Evolutionary conservation across 2,888 invertebrate genomes (phyloP).

Genomic region (Oligia fasciuncula): DNA sequence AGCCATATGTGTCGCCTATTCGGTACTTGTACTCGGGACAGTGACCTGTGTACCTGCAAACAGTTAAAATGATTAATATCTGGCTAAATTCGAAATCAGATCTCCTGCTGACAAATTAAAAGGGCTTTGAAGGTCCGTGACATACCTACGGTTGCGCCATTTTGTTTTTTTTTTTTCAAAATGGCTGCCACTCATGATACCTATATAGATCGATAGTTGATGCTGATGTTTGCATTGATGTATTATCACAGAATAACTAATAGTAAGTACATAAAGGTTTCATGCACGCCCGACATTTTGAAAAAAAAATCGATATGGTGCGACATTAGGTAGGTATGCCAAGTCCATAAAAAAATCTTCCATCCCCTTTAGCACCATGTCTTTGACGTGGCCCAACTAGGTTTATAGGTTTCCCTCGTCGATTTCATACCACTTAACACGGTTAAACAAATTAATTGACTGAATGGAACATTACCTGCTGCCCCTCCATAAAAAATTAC

Average conservation of each 20-base stretch:
- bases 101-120: not conserved
- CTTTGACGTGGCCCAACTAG: slow-evolving; percentile 25
- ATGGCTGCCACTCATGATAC: not conserved
- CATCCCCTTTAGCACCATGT: slow-evolving; percentile 10
- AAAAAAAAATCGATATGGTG: not conserved
- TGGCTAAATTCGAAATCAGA: not conserved
- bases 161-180: not conserved
- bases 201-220: not conserved
- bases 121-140: not conserved
- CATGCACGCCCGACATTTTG: too few relatives aligned
- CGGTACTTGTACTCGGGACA: slow-evolving; percentile 94
- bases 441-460: slow-evolving; percentile 28
- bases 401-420: slow-evolving; percentile 23
- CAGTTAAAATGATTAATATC: not conserved
- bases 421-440: slow-evolving; percentile 32
- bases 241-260: too few relatives aligned
- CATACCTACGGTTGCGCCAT: not conserved
- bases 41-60: slow-evolving; percentile 93
- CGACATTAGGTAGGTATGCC: not conserved
- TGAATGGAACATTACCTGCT: slow-evolving; percentile 27
- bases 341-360: not conserved
- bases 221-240: not conserved
- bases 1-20: slow-evolving; percentile 94
- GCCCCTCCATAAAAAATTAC: slow-evolving; percentile 23
- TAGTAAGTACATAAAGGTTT: too few relatives aligned